Conservation (phyloP, 2,797 vertebrate species). For the Pitangus sulphuratus region DNA sequence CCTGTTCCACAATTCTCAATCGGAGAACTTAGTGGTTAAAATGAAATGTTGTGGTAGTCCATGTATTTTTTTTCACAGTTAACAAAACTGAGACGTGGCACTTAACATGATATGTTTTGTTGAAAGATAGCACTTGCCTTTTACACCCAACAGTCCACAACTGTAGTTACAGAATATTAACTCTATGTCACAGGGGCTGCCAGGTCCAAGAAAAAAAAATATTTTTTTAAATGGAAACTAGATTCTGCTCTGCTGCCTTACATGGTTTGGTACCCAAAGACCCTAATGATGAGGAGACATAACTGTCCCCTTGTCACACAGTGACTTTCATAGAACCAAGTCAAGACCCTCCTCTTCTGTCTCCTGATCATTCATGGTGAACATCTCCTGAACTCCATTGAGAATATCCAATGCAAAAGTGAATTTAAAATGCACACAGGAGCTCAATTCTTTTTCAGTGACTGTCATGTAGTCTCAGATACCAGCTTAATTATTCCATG, state of each 20-base stretch:
- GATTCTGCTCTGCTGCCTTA: not conserved
- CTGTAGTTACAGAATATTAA: not conserved
- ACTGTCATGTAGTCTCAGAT: not conserved
- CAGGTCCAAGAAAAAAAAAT: not conserved
- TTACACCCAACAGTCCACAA: not conserved
- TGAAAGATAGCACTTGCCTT: not conserved
- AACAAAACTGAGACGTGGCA: not conserved
- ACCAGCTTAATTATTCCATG: not conserved
- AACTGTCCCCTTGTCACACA: not conserved
- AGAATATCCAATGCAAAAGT: not conserved
- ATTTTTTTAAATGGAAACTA: not conserved
- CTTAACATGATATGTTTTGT: not conserved
- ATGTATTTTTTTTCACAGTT: not conserved
- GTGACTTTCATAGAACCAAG: not conserved
- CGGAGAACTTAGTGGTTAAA: not conserved
- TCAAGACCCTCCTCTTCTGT: not conserved
- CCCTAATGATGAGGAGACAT: not conserved
- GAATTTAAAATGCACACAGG: not conserved
- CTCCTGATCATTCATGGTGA: not conserved
- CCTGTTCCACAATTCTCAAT: not conserved
- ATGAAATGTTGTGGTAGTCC: not conserved
- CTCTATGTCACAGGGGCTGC: not conserved
- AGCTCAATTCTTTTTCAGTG: not conserved
- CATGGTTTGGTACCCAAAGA: not conserved
- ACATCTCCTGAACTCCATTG: not conserved